A percentile compares a stretch with the other conserved stretches of the same genome.
phyloP scores from a whole-genome alignment of 2,888 invertebrate species.

The Netelia melanura region DNA sequence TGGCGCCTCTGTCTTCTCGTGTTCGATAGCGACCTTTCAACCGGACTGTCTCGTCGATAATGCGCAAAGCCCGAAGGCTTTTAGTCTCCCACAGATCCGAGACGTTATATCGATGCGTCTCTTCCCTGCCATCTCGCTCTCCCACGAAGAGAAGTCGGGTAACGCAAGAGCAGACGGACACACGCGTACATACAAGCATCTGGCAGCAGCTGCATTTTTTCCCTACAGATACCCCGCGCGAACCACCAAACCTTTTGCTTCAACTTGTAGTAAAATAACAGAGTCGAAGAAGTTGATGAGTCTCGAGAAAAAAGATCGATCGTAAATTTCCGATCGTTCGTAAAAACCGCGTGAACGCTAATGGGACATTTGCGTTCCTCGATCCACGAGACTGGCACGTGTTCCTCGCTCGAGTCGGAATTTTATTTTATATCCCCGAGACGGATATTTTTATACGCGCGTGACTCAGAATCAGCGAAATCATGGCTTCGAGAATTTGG shows the following conservation, averaged over 20 bases:
- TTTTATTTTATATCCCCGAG: not conserved
- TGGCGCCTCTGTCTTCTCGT: not conserved
- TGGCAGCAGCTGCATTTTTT: slow-evolving; percentile 75
- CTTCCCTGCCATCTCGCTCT: slow-evolving; percentile 1
- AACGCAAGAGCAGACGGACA: slow-evolving; percentile 41
- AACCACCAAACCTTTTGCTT: slow-evolving; percentile 9
- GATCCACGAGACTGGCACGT: slow-evolving; percentile 13
- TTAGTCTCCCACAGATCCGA: not conserved
- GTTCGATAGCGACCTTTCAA: slow-evolving; percentile 1
- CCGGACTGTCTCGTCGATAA: slow-evolving; percentile 20
- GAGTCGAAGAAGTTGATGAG: not conserved
- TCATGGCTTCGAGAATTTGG: slow-evolving; percentile 35
- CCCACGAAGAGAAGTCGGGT: slow-evolving; percentile 70
- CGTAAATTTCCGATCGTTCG: slow-evolving; percentile 1
- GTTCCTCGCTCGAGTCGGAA: slow-evolving; percentile 7
- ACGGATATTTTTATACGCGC: not conserved
- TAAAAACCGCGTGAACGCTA: not conserved
- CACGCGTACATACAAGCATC: slow-evolving; percentile 70
- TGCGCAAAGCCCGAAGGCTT: not conserved
- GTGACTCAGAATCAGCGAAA: slow-evolving; percentile 37
- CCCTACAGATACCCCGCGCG: not conserved
- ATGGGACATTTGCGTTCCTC: not conserved
- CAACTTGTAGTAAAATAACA: slow-evolving; percentile 16
- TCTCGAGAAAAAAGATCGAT: not conserved
- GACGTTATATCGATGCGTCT: slow-evolving; percentile 47